A percentile compares a stretch with the other conserved stretches of the same genome.
Conservation (phyloP, 30 jellyfish, hydroid and myxozoan species). For the Mastigias papua region DNA sequence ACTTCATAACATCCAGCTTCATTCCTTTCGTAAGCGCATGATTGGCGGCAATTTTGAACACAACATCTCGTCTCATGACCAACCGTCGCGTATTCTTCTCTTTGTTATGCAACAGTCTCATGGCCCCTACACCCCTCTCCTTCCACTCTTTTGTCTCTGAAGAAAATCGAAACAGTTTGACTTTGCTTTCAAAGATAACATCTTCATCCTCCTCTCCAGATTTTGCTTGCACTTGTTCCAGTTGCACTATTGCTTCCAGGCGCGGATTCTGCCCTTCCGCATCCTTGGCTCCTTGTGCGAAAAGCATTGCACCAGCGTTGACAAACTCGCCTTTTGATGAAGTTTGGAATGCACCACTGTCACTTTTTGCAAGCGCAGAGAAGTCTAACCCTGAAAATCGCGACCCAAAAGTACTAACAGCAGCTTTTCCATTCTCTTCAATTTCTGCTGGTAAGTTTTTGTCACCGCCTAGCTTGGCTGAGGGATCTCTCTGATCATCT, state of each 20-base stretch:
- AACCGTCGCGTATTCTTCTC: slow-evolving; percentile 50
- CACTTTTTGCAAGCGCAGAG: slow-evolving; percentile 63
- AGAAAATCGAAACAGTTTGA: slow-evolving; percentile 75
- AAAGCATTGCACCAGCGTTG: slow-evolving; percentile 75
- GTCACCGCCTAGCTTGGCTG: no score
- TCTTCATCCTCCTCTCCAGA: slow-evolving; percentile 91
- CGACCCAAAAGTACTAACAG: slow-evolving; percentile 54
- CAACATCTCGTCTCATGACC: slow-evolving; percentile 91
- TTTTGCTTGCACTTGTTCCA: slow-evolving; percentile 56
- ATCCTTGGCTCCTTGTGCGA: background rate
- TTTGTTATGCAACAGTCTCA: slow-evolving; percentile 67
- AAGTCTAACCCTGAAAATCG: slow-evolving; percentile 64
- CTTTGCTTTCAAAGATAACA: slow-evolving; percentile 68
- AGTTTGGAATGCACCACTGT: slow-evolving; percentile 3
- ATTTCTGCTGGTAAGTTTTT: background rate
- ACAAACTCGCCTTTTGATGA: slow-evolving; percentile 54
- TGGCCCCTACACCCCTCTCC: slow-evolving; percentile 88
- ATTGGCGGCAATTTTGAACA: slow-evolving; percentile 86
- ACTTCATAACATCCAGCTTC: slow-evolving; percentile 60
- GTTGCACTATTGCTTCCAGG: slow-evolving; percentile 84
- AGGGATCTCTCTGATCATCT: background rate
- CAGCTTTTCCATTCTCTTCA: background rate
- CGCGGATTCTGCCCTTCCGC: slow-evolving; percentile 59
- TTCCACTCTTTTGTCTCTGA: slow-evolving; percentile 78
- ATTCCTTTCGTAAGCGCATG: slow-evolving; percentile 72